Percentiles rank a stretch among this genome's conserved stretches.
phyloP scores from a whole-genome alignment of 2,797 vertebrate species.

The Loris lydekkerianus region DNA sequence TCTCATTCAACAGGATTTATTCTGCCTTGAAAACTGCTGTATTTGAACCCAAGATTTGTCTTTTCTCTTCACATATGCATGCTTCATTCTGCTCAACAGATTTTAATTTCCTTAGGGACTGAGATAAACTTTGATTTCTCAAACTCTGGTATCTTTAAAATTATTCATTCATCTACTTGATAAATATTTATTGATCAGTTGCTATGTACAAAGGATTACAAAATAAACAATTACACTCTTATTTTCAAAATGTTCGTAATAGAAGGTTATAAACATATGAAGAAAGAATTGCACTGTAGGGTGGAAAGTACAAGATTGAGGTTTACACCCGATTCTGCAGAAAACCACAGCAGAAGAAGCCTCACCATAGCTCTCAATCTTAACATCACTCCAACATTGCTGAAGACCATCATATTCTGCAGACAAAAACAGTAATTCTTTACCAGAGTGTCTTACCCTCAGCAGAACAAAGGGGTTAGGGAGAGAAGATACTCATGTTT shows the following conservation, averaged over 20 bases:
- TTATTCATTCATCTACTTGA: background rate
- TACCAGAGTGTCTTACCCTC: background rate
- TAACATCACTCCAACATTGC: background rate
- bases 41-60: background rate
- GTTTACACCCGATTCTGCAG: background rate
- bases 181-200: background rate
- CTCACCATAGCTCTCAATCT: background rate
- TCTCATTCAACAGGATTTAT: background rate
- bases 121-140: background rate
- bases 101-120: constrained; percentile 1
- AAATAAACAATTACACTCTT: background rate
- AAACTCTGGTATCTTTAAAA: background rate
- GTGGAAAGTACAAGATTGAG: background rate
- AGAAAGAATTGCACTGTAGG: background rate
- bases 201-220: background rate
- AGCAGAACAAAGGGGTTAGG: background rate
- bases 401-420: background rate
- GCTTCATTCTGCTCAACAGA: constrained; percentile 12
- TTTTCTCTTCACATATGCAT: background rate
- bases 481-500: background rate
- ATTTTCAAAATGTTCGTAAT: background rate
- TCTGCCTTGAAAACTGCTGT: background rate
- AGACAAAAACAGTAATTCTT: background rate
- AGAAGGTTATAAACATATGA: background rate
- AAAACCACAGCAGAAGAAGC: background rate